These are phyloP conservation scores for Acrobasis consociella DNA, from an alignment of 2,888 invertebrate genomes.

Conservation along the genomic window DNA sequence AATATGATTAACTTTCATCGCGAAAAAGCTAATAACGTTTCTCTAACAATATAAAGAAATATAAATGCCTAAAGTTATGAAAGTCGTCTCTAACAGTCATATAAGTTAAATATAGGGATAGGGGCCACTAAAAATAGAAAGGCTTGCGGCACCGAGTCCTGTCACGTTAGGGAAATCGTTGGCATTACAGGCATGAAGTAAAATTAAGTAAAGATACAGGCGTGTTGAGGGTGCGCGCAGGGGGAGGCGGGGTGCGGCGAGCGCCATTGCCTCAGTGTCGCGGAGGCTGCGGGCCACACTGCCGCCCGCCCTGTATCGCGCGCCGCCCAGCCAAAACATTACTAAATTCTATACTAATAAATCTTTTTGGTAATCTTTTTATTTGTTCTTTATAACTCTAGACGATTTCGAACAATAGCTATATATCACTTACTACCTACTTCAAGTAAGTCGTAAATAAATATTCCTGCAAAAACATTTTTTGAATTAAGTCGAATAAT, in stretches of 20 bases:
- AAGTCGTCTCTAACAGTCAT: conserved; percentile 5
- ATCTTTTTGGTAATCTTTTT: conserved; percentile 31
- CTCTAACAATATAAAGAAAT: not conserved
- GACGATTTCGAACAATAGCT: not conserved
- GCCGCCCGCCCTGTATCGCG: conserved; percentile 66
- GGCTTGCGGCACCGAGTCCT: conserved; percentile 43
- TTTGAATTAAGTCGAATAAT: conserved; percentile 34
- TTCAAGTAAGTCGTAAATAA: conserved; percentile 1
- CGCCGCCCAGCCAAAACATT: conserved; percentile 57
- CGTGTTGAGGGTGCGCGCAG: conserved; percentile 52
- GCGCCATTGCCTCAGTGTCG: conserved; percentile 67
- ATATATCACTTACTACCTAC: not conserved
- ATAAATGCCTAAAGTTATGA: not conserved
- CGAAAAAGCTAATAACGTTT: not conserved
- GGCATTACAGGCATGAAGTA: conserved; percentile 63
- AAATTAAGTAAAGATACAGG: conserved; percentile 72
- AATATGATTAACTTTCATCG: not conserved
- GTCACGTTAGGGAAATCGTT: conserved; percentile 64
- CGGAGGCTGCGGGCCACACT: conserved; percentile 76
- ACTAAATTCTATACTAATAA: conserved; percentile 42
- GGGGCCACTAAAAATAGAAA: conserved; percentile 38
- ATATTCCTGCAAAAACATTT: not conserved
- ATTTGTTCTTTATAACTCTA: not conserved
- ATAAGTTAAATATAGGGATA: conserved; percentile 35
- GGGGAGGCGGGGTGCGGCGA: conserved; percentile 43